Percentiles rank a stretch among this genome's conserved stretches.
Conservation (phyloP, 2,888 invertebrate genomes). For the Erannis defoliaria region DNA sequence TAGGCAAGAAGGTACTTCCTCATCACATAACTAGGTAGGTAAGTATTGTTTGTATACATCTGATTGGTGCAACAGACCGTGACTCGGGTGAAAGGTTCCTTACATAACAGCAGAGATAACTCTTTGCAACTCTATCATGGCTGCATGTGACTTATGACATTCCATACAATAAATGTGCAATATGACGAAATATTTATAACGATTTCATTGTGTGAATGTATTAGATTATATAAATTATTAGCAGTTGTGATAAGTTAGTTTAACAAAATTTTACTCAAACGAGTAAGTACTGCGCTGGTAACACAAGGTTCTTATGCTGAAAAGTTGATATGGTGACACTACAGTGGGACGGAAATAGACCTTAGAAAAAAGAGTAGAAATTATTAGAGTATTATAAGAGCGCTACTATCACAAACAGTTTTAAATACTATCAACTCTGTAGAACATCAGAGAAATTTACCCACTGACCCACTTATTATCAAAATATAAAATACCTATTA, state of each 20-base stretch:
- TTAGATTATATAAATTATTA: background rate
- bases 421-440: too few species aligned
- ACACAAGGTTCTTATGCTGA: too few species aligned
- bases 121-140: constrained; percentile 30
- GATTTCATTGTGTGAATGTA: background rate
- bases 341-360: too few species aligned
- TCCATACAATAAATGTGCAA: constrained; percentile 15
- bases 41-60: constrained; percentile 31
- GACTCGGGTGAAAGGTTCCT: constrained; percentile 61
- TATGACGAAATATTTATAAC: constrained; percentile 1
- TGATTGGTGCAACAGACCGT: constrained; percentile 39
- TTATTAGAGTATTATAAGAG: too few species aligned
- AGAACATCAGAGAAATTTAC: too few species aligned
- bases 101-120: constrained; percentile 49
- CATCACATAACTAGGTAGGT: constrained; percentile 22
- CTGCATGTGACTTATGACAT: constrained; percentile 52
- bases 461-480: too few species aligned
- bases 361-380: too few species aligned
- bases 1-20: constrained; percentile 15
- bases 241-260: background rate
- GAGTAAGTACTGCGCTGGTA: background rate
- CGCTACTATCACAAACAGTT: too few species aligned
- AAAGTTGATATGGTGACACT: too few species aligned
- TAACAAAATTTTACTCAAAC: background rate
- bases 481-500: too few species aligned